phyloP scores from a whole-genome alignment of 1,140 invertebrate species.

The Euborellia annulipes region DNA sequence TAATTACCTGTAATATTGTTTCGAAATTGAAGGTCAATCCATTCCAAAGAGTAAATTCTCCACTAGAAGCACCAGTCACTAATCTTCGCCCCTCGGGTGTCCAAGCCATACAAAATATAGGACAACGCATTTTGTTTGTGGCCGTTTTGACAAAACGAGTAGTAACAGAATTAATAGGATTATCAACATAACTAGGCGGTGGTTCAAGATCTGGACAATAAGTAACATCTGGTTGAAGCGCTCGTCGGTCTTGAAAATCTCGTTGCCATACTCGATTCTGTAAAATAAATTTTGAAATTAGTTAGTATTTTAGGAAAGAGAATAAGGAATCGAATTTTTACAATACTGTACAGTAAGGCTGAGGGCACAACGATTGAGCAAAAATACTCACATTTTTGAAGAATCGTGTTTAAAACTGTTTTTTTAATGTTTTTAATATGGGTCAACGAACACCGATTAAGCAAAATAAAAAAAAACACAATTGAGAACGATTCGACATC shows the following conservation, averaged over 20 bases:
- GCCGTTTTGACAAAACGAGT: slow-evolving; percentile 95
- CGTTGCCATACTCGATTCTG: slow-evolving; percentile 86
- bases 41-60: slow-evolving; percentile 99
- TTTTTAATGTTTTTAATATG: too few relatives aligned
- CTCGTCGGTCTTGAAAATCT: slow-evolving; percentile 69
- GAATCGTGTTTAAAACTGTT: too few relatives aligned
- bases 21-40: slow-evolving; percentile 99
- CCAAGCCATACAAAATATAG: slow-evolving; percentile 97
- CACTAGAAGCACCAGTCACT: slow-evolving; percentile 95
- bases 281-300: slow-evolving; percentile 18
- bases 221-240: slow-evolving; percentile 80
- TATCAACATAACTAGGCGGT: slow-evolving; percentile 76
- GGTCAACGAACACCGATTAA: too few relatives aligned
- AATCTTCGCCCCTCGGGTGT: slow-evolving; percentile 94
- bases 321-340: too few relatives aligned
- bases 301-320: too few relatives aligned
- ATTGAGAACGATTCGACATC: too few relatives aligned
- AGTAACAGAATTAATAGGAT: slow-evolving; percentile 93
- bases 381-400: too few relatives aligned
- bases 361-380: too few relatives aligned
- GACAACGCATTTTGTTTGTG: slow-evolving; percentile 98
- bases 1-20: slow-evolving; percentile 88
- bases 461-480: too few relatives aligned
- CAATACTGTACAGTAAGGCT: too few relatives aligned
- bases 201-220: slow-evolving; percentile 78